Percentiles rank a stretch among this genome's conserved stretches.
Evolutionary conservation across 2,888 invertebrate species (phyloP).

Genomic region (Nasonia oneida): DNA sequence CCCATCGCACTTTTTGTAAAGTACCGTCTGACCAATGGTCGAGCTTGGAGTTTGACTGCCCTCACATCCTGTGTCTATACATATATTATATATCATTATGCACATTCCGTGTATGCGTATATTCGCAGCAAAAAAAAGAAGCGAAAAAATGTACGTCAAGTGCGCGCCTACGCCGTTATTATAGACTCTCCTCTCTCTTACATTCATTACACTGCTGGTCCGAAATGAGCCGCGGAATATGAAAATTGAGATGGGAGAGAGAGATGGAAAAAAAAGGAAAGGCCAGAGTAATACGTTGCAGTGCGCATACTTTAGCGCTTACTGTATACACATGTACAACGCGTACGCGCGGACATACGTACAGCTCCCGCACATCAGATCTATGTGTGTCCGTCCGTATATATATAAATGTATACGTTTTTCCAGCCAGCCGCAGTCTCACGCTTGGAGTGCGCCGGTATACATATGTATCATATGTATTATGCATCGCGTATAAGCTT

Average conservation of each 20-base stretch:
- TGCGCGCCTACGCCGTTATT: constrained; percentile 60
- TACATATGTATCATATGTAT: constrained; percentile 65
- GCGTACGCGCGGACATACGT: constrained; percentile 9
- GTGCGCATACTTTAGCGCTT: constrained; percentile 39
- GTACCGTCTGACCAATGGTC: background rate
- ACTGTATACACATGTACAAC: background rate
- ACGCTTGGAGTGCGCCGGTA: constrained; percentile 74
- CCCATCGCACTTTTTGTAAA: background rate
- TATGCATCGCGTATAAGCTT: constrained; percentile 57
- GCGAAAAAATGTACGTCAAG: constrained; percentile 60
- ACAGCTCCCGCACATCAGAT: constrained; percentile 34
- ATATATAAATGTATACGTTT: constrained; percentile 66
- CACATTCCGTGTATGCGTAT: constrained; percentile 64
- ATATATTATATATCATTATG: background rate
- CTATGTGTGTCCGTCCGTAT: constrained; percentile 64
- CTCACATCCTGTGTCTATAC: constrained; percentile 49
- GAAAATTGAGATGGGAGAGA: background rate
- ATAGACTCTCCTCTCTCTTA: background rate
- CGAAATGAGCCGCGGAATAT: constrained; percentile 3
- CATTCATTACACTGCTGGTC: constrained; percentile 47
- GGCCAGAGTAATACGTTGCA: constrained; percentile 49
- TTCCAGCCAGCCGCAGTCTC: constrained; percentile 75
- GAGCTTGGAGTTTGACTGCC: constrained; percentile 59
- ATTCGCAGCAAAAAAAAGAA: constrained; percentile 54
- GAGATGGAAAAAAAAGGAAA: background rate